Conservation (phyloP, 2,888 invertebrate genomes). For the Drosophila colorata region DNA sequence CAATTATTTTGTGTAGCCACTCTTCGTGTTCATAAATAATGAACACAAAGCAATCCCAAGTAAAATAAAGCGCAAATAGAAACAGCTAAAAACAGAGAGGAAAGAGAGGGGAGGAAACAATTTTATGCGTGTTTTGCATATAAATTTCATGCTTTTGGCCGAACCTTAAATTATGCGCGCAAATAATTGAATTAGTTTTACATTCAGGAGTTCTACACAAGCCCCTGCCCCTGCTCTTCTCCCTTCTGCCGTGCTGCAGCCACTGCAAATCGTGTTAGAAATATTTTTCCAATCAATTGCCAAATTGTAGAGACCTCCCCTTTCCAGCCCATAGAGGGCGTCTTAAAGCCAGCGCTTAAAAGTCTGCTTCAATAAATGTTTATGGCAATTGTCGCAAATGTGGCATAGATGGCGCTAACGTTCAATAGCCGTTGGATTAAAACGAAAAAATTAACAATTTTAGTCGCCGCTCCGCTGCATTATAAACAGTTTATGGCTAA, state of each 20-base stretch:
- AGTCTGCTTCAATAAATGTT: constrained; percentile 39
- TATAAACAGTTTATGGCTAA: constrained; percentile 41
- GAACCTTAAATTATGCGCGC: constrained; percentile 69
- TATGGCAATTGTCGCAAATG: constrained; percentile 12
- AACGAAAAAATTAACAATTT: constrained; percentile 18
- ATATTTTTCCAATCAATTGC: constrained; percentile 78
- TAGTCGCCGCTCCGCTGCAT: constrained; percentile 24
- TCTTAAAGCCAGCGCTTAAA: constrained; percentile 24
- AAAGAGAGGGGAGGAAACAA: constrained; percentile 33
- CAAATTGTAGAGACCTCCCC: constrained; percentile 32
- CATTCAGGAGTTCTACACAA: constrained; percentile 14
- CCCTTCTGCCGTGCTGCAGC: background rate
- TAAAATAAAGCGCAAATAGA: constrained; percentile 15
- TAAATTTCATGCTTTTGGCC: constrained; percentile 67
- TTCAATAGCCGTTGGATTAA: constrained; percentile 8
- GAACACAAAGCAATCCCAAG: constrained; percentile 32
- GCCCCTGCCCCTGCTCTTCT: no score
- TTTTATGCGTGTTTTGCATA: constrained; percentile 80
- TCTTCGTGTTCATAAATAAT: constrained; percentile 77
- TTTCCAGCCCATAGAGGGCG: constrained; percentile 3
- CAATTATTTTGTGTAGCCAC: constrained; percentile 65
- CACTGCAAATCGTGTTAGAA: constrained; percentile 62
- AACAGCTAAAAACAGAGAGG: background rate
- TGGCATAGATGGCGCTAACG: constrained; percentile 12
- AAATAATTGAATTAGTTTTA: constrained; percentile 79